phyloP scores from a whole-genome alignment of 2,797 vertebrate species.

The Choloepus didactylus region DNA sequence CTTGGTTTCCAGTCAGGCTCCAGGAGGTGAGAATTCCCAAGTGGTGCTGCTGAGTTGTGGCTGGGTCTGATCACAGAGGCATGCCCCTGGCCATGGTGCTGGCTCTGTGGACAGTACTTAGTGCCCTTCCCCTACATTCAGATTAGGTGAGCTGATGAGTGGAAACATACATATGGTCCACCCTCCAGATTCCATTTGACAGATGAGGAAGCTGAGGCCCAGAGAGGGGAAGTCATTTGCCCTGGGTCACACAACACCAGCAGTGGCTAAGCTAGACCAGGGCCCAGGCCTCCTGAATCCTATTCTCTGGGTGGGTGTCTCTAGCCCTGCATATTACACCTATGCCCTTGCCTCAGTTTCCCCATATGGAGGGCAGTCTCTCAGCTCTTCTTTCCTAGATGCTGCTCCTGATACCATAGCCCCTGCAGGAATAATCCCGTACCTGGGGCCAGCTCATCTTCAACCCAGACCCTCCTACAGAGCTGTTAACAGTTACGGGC shows the following conservation, averaged over 20 bases:
- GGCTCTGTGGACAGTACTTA: background rate
- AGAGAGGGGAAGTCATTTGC: constrained; percentile 26
- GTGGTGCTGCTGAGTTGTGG: background rate
- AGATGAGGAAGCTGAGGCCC: background rate
- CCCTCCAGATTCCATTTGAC: background rate
- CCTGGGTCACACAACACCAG: background rate
- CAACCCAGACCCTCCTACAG: background rate
- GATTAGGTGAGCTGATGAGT: background rate
- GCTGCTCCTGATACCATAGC: constrained; percentile 46
- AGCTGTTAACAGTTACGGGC: background rate
- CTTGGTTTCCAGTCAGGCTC: background rate
- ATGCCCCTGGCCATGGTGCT: background rate
- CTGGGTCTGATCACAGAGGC: background rate
- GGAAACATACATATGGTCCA: background rate
- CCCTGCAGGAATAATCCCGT: constrained; percentile 80
- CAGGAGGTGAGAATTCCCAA: background rate
- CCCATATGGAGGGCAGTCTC: background rate
- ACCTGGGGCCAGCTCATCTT: background rate
- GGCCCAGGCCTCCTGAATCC: background rate
- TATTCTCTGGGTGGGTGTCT: background rate
- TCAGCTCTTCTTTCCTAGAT: background rate
- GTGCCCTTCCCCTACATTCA: background rate
- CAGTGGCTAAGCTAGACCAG: background rate
- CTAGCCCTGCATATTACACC: background rate
- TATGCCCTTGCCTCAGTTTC: constrained; percentile 38